Evolutionary conservation across 1,140 invertebrate genomes (phyloP), one percentile per base, ranked within the genome.

Genomic region (Lordiphosa mommai): DNA sequence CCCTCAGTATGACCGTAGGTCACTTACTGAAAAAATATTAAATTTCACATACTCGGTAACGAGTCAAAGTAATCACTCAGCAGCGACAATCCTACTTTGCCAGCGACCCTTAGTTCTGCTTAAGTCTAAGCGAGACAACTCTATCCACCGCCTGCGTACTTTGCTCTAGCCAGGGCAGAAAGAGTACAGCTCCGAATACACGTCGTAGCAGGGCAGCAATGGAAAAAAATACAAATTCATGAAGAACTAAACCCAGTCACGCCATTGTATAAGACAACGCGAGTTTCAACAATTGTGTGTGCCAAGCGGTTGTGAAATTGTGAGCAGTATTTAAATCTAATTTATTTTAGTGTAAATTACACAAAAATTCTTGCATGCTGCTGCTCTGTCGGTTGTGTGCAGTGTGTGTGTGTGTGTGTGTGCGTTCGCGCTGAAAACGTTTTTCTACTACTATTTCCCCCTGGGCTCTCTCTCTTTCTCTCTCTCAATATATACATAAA

Each of bases 101-200:
- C n/a, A n/a, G n/a, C n/a, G n/a, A n/a, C n/a, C n/a, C n/a, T 63
- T 71, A 46, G 10, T 13, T 16, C n/a, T 4, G 14, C 34, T 49
- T 29, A 14, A 32, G 77, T 32, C 29, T 3, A 29, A 84, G 34
- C 23, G 68, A 51, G 77, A 77, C 59, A 33, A 59, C 30, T 12
- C 20, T 48, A 63, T 59, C 12, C 5, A 0, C 13, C 40, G 13
- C 52, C 55, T 72, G 64, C 77, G 77, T 59, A 84, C 77, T 84
- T 84, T 84, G 79, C 56, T 27, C 84, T 77, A 59, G 71, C 48
- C 57, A 56, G 57, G 36, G 52, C 66, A 74, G 57, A 82, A 84
- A 77, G 72, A 76, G 77, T 84, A 84, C 77, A 84, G 77, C 77
- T 84, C 66, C 77, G 72, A 72, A 79, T 84, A 84, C 77, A 84